Evolutionary conservation across 1,140 invertebrate species (phyloP), one percentile per base, ranked within the genome.

Genomic region (Drosophila watanabei): DNA sequence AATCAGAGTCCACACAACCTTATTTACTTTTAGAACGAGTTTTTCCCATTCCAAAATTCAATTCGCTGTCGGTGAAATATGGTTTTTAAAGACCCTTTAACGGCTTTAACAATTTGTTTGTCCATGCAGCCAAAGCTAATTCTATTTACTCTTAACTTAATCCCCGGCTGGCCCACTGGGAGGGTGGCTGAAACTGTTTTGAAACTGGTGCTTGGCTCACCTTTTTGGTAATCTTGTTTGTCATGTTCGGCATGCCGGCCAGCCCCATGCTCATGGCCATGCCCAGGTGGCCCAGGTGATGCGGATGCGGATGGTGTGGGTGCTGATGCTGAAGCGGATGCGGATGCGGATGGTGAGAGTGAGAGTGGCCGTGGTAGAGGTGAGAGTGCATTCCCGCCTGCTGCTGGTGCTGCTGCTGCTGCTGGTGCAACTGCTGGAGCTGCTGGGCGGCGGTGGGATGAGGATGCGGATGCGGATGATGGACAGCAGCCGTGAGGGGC

Each of bases 201-300:
- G 20, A 57, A 57, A 39, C 54, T 39, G 54, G 54, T 11, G 20
- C 20, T 30, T 45, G 60, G n/a, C 68, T 71, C 63, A 93, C 92
- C 92, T 93, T 93, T 82, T 93, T 93, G 75, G 92, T 93, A 60
- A 93, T 92, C 68, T 83, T 93, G 80, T 93, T 93, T 62, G 91
- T 83, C 91, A 92, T 92, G 54, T 77, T 91, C 13, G 87, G 81
- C 80, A 92, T 87, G 16, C 91, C 88, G 41, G 83, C 82, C 18
- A 93, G 75, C 20, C 92, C 92, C 92, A 93, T 92, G 56, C 92
- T 85, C 92, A 93, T 93, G 58, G 92, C 91, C 92, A 92, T 92
- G 54, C 92, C 86, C 54, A 93, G 64, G 75, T 88, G 84, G 73
- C 46, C 90, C 79, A 41, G 86, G 78, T 32, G 90, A 63, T 37